Conservation (phyloP, 2,888 invertebrate species). For the Hypsopygia costalis region DNA sequence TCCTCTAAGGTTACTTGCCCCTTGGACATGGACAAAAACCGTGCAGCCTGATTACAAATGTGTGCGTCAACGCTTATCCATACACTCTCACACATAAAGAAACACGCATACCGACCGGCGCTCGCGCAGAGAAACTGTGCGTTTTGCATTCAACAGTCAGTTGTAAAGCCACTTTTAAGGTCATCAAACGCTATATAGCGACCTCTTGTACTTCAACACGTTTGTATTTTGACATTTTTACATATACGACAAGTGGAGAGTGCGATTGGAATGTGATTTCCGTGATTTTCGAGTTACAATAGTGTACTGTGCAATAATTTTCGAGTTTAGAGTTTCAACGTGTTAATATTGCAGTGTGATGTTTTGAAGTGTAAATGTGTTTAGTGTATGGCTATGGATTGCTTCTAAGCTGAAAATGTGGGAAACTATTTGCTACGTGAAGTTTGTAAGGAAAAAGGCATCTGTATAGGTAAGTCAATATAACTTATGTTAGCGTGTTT, state of each 20-base stretch:
- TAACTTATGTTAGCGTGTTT: too few relatives aligned
- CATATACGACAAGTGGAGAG: not conserved
- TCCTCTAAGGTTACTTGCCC: conserved; percentile 68
- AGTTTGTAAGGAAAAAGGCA: conserved; percentile 74
- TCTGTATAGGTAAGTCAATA: conserved; percentile 49
- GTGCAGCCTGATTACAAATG: conserved; percentile 52
- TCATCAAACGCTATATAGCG: conserved; percentile 72
- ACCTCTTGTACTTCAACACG: conserved; percentile 34
- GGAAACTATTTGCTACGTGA: conserved; percentile 63
- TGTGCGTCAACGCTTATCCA: conserved; percentile 36
- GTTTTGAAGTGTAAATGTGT: conserved; percentile 31
- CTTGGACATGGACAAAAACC: conserved; percentile 80
- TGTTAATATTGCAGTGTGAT: conserved; percentile 14
- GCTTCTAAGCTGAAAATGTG: conserved; percentile 59
- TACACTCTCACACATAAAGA: conserved; percentile 39
- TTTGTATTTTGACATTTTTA: conserved; percentile 1
- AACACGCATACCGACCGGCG: conserved; percentile 66
- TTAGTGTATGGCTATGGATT: conserved; percentile 44
- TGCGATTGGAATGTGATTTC: conserved; percentile 2
- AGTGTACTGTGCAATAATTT: conserved; percentile 13
- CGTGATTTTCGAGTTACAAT: conserved; percentile 19
- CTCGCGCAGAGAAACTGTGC: conserved; percentile 66
- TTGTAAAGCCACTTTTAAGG: conserved; percentile 68
- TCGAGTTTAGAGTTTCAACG: not conserved
- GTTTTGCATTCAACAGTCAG: conserved; percentile 73